Base-by-base conservation (phyloP, 2,888 invertebrate species). In the Lycocerus yunnanus region DNA sequence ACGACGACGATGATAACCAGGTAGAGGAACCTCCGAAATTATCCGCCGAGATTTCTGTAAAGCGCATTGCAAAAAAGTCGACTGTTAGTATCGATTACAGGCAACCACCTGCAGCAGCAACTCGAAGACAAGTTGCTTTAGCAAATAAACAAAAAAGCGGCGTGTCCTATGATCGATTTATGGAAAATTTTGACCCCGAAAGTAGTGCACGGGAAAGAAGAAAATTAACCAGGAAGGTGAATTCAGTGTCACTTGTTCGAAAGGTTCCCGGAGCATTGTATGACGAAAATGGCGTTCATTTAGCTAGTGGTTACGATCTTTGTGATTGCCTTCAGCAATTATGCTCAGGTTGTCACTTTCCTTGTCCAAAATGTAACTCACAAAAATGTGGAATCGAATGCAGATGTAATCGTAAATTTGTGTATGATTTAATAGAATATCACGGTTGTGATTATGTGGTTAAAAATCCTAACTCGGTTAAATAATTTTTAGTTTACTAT, bases 261-360 rank as follows among this genome's bases (percentile, higher is more conserved):
- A 90, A 90, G 83, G 84, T 84, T 65, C 87, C 86, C 27, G 90
- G 91, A 77, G 89, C 88, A 71, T 78, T 93, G 59, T 93, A 94
- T 87, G 92, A 96, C 88, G 93, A 93, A 81, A 89, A 88, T 71
- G 95, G 95, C 0, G 87, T 90, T 27, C 89, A 93, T 78, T 88
- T 92, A 16, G 86, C 87, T 14, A 90, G 90, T 20, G 92, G 92
- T 1, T 86, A 90, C 79, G 94, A 97, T 87, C 82, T 95, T 13
- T 97, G 97, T 80, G 97, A 97, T 85, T 97, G 97, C 83, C 88
- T 97, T 78, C 91, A 92, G 80, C 89, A 89, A 58, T 88, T 89
- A 11, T 97, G 97, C 81, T 88, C 91, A 0, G 97, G 97, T 0
- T 97, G 97, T 84, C 96, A 96, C 87, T 94, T 93, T 83, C 92